These are phyloP conservation scores for Maconellicoccus hirsutus DNA, from an alignment of 1,140 invertebrate genomes.

Conservation along the genomic window DNA sequence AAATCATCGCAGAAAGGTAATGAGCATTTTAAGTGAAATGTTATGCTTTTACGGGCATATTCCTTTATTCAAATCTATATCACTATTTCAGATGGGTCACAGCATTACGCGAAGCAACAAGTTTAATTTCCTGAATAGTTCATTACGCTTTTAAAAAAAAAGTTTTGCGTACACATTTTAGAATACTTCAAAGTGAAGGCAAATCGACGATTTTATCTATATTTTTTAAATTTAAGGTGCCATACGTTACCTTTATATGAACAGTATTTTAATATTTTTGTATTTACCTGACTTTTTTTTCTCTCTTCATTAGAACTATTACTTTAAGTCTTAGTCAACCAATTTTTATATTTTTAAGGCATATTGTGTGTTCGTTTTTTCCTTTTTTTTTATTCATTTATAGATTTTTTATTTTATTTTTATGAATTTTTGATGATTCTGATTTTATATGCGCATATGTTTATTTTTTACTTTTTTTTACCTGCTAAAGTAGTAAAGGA, in stretches of 20 bases:
- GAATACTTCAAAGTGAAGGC: too few species aligned
- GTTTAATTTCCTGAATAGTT: conserved; percentile 26
- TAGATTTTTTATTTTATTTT: too few species aligned
- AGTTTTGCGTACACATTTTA: not conserved
- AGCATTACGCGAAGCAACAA: conserved; percentile 32
- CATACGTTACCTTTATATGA: not conserved
- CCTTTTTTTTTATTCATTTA: not conserved
- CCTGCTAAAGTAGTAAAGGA: too few species aligned
- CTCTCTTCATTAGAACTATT: not conserved
- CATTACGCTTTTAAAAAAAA: not conserved
- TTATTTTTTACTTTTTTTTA: too few species aligned
- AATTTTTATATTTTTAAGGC: not conserved
- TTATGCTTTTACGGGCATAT: not conserved
- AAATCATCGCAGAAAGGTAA: conserved; percentile 36
- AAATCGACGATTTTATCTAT: not conserved
- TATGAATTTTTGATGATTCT: too few species aligned
- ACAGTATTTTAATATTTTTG: not conserved
- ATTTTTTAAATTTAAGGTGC: not conserved
- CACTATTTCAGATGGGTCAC: conserved; percentile 32
- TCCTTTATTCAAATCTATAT: not conserved
- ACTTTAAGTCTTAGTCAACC: not conserved
- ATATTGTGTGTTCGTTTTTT: not conserved
- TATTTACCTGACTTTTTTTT: not conserved
- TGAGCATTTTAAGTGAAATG: too few species aligned
- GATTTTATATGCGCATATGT: too few species aligned